Evolutionary conservation across 2,888 invertebrate species (phyloP).

Genomic region (Drosophila nr. medialis): DNA sequence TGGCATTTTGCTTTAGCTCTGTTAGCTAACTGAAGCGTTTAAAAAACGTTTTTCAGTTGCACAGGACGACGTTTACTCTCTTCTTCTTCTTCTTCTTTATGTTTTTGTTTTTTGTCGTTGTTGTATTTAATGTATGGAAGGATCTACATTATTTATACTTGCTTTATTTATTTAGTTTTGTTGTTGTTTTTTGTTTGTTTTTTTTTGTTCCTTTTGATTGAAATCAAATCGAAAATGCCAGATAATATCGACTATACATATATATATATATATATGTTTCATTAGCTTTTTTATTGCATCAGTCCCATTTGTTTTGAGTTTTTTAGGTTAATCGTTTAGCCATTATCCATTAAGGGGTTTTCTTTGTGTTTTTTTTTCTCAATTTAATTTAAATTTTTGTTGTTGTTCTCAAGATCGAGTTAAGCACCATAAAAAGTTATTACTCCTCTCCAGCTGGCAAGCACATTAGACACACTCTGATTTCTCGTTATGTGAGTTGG

Average conservation of each 20-base stretch:
- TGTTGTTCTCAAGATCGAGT: slow-evolving; percentile 69
- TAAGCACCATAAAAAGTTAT: slow-evolving; percentile 68
- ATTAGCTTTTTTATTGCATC: slow-evolving; percentile 71
- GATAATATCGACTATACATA: slow-evolving; percentile 45
- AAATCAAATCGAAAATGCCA: slow-evolving; percentile 53
- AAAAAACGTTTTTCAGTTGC: slow-evolving; percentile 7
- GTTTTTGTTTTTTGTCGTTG: not conserved
- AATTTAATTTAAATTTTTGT: slow-evolving; percentile 4
- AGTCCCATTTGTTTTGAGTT: slow-evolving; percentile 77
- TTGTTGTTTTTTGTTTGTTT: slow-evolving; percentile 1
- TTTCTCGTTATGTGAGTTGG: slow-evolving; percentile 8
- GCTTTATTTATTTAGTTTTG: slow-evolving; percentile 3
- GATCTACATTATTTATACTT: slow-evolving; percentile 45
- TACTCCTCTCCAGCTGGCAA: slow-evolving; percentile 55
- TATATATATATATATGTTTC: slow-evolving; percentile 31
- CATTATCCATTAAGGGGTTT: slow-evolving; percentile 31
- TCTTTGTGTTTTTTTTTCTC: not conserved
- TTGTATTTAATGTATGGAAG: slow-evolving; percentile 43
- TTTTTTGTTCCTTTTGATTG: slow-evolving; percentile 15
- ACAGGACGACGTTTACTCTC: slow-evolving; percentile 43
- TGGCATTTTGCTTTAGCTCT: slow-evolving; percentile 44
- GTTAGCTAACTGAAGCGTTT: slow-evolving; percentile 20
- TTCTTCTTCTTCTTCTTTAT: slow-evolving; percentile 8
- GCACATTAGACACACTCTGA: slow-evolving; percentile 30
- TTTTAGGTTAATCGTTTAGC: slow-evolving; percentile 49